These are phyloP conservation scores for Mastomys coucha DNA, from an alignment of 2,113 vertebrate genomes.

Conservation along the genomic window DNA sequence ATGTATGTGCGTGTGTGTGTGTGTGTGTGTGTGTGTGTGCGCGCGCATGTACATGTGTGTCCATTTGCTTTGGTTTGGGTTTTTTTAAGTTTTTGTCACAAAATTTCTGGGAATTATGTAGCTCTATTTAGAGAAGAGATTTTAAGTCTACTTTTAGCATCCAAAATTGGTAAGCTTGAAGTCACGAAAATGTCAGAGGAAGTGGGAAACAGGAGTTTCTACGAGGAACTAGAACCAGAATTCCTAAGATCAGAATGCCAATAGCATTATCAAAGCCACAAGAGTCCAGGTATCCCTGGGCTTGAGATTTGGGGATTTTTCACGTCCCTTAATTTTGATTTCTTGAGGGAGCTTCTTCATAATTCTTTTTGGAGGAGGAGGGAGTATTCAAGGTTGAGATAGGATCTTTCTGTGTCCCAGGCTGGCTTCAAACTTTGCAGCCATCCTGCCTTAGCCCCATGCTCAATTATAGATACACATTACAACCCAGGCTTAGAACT, in stretches of 20 bases:
- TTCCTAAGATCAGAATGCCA: constrained; percentile 12
- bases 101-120: constrained; percentile 27
- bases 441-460: neutral
- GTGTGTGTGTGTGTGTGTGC: neutral
- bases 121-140: neutral
- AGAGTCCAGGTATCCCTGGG: neutral
- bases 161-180: neutral
- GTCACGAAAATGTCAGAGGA: neutral
- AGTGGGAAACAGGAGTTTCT: constrained; percentile 20
- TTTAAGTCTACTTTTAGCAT: constrained; percentile 58
- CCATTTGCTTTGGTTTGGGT: neutral
- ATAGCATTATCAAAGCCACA: neutral
- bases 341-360: constrained; percentile 31
- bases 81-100: neutral
- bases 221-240: constrained; percentile 54
- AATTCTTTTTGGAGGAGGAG: neutral
- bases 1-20: neutral
- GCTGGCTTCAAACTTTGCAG: neutral
- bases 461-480: neutral
- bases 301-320: constrained; percentile 3
- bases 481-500: neutral
- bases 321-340: neutral
- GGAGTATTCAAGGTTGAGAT: neutral
- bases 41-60: no score
- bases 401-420: neutral